These are phyloP conservation scores for Falco cherrug DNA, from an alignment of 2,797 vertebrate genomes.

Conservation along the genomic window DNA sequence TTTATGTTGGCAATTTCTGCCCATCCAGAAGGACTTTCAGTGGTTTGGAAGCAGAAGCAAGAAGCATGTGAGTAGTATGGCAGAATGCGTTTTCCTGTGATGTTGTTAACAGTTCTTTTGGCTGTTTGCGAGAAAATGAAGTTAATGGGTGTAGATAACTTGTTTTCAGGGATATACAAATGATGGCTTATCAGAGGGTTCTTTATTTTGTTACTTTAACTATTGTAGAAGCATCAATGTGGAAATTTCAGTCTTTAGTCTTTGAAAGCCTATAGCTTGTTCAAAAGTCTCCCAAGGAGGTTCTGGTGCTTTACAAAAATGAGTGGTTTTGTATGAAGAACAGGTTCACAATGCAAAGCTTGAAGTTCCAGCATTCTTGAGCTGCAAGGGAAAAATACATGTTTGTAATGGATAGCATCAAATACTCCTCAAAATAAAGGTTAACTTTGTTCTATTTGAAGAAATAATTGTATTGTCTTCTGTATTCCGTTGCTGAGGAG, in stretches of 20 bases:
- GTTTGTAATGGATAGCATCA: not conserved
- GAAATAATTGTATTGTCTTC: not conserved
- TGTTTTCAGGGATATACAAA: not conserved
- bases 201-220: not conserved
- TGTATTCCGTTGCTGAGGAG: not conserved
- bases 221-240: not conserved
- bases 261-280: not conserved
- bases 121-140: not conserved
- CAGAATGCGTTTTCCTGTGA: not conserved
- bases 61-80: no score
- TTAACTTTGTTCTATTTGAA: not conserved
- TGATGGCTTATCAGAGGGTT: not conserved
- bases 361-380: not conserved
- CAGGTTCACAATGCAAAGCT: not conserved
- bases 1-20: not conserved
- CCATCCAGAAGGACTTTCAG: not conserved
- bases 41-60: not conserved
- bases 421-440: not conserved
- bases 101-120: not conserved
- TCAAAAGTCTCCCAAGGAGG: not conserved
- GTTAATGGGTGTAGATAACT: not conserved
- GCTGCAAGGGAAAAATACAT: not conserved
- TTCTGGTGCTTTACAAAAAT: not conserved
- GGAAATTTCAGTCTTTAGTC: not conserved
- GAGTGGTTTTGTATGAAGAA: not conserved